Evolutionary conservation across 1,140 invertebrate species (phyloP).

Genomic region (Calycopis cecrops): DNA sequence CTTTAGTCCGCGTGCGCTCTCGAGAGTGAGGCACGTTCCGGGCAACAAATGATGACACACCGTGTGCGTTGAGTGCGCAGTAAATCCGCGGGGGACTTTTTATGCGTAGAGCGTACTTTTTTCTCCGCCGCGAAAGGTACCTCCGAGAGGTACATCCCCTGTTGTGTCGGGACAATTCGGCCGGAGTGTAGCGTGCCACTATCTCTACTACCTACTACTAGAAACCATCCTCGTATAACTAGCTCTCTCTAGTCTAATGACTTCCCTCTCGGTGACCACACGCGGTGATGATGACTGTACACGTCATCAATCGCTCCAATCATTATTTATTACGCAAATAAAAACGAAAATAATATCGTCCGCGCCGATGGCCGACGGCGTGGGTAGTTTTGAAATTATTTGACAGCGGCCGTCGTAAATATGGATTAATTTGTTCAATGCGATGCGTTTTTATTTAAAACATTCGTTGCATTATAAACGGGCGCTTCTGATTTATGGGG

Average conservation of each 20-base stretch:
- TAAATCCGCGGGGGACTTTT: too few species aligned
- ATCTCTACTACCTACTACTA: background rate
- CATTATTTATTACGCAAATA: conserved; percentile 6
- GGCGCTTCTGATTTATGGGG: background rate
- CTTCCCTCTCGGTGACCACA: background rate
- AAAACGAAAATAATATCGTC: too few species aligned
- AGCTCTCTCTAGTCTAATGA: background rate
- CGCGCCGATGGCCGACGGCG: background rate
- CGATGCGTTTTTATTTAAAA: background rate
- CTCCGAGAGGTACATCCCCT: too few species aligned
- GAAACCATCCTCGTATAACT: background rate
- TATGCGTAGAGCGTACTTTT: too few species aligned
- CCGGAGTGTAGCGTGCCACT: background rate
- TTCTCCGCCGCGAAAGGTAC: too few species aligned
- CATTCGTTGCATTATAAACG: background rate
- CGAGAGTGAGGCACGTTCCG: too few species aligned
- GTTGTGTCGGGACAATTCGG: too few species aligned
- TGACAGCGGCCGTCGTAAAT: conserved; percentile 20
- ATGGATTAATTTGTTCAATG: conserved; percentile 15
- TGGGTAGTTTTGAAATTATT: conserved; percentile 21
- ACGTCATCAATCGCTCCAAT: too few species aligned
- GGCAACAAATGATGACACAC: too few species aligned
- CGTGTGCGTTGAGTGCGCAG: too few species aligned
- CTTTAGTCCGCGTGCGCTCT: too few species aligned
- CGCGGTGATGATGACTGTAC: background rate